Evolutionary conservation across 2,797 vertebrate species (phyloP), one percentile per base, ranked within the genome.

Genomic region (Podargus strigoides): DNA sequence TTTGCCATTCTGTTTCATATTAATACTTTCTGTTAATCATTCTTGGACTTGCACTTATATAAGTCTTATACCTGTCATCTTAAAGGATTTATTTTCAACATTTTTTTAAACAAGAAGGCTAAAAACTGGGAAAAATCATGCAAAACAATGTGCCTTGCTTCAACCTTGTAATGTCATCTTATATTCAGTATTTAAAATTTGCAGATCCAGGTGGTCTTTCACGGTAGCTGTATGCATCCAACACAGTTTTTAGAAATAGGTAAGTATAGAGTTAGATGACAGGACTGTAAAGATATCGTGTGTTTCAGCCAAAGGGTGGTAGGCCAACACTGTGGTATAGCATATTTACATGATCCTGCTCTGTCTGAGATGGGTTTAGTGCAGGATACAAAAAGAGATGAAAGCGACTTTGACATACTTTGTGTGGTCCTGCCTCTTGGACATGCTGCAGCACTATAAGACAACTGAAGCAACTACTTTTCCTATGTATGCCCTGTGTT

Each of bases 351-450:
- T 82, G 7, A 39, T 27, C 6, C 19, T 79, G 8, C 55, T 87
- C 14, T 37, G 37, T 10, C 10, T 72, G 46, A n/a, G 7, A 16
- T 18, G 5, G 12, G 4, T 2, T 44, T 56, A 67, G 13, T 17
- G 23, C 7, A 59, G 7, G 10, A 22, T 72, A 39, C 22, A 59
- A 30, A 50, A 15, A 44, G 62, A 47, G 15, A 41, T 23, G 6
- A 50, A 39, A 16, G 2, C 11, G 34, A 4, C 36, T 82, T 82
- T 52, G 39, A 6, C 0, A 0, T 55, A 14, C 13, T 46, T 72
- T 1, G 0, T 6, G 10, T 24, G 22, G 3, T 59, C 19, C 53
- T 75, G 28, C 64, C 41, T 41, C 82, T 62, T 55, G 60, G 28
- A 74, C 34, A 5, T 34, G 50, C 34, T 73, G 55, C 72, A 46